Evolutionary conservation across 2,113 vertebrate genomes (phyloP), one percentile per base, ranked within the genome.

Genomic region (Thamnaconus septentrionalis): DNA sequence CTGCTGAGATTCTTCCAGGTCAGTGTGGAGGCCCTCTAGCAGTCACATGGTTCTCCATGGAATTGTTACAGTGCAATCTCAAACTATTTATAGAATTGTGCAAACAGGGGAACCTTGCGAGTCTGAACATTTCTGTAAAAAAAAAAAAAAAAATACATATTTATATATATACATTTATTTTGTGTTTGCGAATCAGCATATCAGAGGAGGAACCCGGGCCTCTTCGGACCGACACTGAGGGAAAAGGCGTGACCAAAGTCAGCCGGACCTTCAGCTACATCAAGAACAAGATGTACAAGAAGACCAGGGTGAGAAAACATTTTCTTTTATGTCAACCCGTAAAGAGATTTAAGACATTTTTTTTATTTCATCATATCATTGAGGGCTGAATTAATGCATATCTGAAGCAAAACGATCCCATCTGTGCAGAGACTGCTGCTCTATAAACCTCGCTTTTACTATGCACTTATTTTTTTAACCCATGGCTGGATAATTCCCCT

Each of bases 241-340:
- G 73, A 5, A 98, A 95, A 88, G 81, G 90, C 51, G 92, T 66
- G 54, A 98, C 96, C 0, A 99, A 96, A 93, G 96, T 99, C 76
- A 95, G 95, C 70, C 95, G 97, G 18, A 98, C 97, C 1, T 99
- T 99, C 92, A 99, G 97, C 93, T 99, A 98, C 93, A 93, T 99
- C 93, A 98, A 87, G 91, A 98, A 92, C 89, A 98, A 98, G 91
- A 99, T 99, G 96, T 97, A 94, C 88, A 98, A 97, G 81, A 98
- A 97, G 82, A 95, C 91, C 79, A 94, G 91, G 92, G 97, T 99
- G 81, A 93, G 91, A 3, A 8, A 53, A 58, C 4, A 4, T 31
- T 42, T 4, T 4, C 11, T 48, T 10, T 48, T 10, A 5, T 8
- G 45, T 49, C 8, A 45, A 45, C 5, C 44, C 7, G 44, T 45